phyloP scores from a whole-genome alignment of 2,888 invertebrate species.

The Lymantria monacha region DNA sequence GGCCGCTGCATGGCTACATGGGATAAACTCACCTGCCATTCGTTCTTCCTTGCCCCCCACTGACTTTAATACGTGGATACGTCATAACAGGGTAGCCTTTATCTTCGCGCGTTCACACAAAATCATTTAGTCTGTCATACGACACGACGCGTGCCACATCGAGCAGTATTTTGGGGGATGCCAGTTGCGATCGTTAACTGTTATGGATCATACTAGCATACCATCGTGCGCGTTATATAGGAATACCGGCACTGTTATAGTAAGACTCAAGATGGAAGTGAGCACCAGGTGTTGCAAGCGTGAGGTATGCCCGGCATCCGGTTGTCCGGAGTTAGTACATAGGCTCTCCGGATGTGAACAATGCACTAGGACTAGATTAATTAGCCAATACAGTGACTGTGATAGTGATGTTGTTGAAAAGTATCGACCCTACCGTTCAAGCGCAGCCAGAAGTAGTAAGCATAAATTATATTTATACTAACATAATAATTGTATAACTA shows the following conservation, averaged over 20 bases:
- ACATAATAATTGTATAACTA: neutral
- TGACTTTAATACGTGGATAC: constrained; percentile 54
- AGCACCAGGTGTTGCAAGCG: constrained; percentile 40
- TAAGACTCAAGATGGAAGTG: constrained; percentile 66
- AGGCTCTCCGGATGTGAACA: constrained; percentile 63
- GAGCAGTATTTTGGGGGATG: constrained; percentile 66
- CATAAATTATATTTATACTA: constrained; percentile 22
- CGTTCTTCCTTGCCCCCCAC: constrained; percentile 61
- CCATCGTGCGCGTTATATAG: constrained; percentile 66
- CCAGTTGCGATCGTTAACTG: constrained; percentile 55
- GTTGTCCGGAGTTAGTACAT: constrained; percentile 41
- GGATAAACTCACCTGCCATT: constrained; percentile 57
- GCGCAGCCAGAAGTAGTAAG: constrained; percentile 74
- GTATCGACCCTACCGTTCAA: constrained; percentile 63
- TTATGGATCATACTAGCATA: constrained; percentile 68
- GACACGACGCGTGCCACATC: constrained; percentile 73
- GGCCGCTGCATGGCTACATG: constrained; percentile 44
- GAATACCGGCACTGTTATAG: constrained; percentile 66
- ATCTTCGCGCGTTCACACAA: constrained; percentile 71
- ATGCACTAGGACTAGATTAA: constrained; percentile 70
- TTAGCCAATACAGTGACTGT: constrained; percentile 75
- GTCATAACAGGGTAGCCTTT: constrained; percentile 52
- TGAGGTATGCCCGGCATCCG: constrained; percentile 37
- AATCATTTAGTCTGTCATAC: constrained; percentile 75
- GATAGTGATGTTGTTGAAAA: constrained; percentile 70